A percentile compares a stretch with the other conserved stretches of the same genome.
phyloP scores from a whole-genome alignment of 2,888 invertebrate genomes.

The Protonemura montana region DNA sequence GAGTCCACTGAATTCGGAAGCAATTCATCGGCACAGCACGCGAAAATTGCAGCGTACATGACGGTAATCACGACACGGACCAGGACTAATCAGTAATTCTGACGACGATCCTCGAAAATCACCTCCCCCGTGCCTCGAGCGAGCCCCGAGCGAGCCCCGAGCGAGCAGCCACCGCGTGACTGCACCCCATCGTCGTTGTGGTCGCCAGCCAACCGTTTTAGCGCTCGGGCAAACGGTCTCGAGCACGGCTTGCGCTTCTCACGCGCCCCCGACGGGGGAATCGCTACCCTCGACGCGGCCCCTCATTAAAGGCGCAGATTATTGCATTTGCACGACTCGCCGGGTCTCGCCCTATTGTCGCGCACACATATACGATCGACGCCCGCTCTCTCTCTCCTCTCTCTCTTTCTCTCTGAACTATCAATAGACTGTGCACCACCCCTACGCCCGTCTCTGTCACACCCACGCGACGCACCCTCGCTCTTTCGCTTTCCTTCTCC shows the following conservation, averaged over 20 bases:
- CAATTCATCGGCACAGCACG: too few species aligned
- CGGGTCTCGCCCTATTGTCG: not conserved
- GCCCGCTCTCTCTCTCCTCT: not conserved
- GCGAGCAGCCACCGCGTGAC: too few species aligned
- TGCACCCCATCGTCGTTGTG: not conserved
- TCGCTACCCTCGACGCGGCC: not conserved
- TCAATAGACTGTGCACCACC: not conserved
- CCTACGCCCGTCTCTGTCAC: not conserved
- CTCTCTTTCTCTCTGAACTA: not conserved
- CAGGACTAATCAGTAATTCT: too few species aligned
- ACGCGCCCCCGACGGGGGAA: not conserved
- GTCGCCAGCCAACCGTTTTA: not conserved
- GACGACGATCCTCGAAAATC: too few species aligned
- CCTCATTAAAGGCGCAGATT: constrained; percentile 7
- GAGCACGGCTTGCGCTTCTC: not conserved
- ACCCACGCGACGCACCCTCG: not conserved
- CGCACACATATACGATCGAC: not conserved
- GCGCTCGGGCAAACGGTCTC: not conserved
- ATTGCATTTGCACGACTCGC: not conserved
- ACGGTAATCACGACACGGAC: too few species aligned
- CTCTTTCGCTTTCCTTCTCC: not conserved
- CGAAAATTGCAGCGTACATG: too few species aligned
- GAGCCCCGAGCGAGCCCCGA: too few species aligned
- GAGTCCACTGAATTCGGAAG: not conserved
- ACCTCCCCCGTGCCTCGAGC: too few species aligned